A percentile compares a stretch with the other conserved stretches of the same genome.
Conservation (phyloP, 2,888 invertebrate species). For the Heliconius cydno region DNA sequence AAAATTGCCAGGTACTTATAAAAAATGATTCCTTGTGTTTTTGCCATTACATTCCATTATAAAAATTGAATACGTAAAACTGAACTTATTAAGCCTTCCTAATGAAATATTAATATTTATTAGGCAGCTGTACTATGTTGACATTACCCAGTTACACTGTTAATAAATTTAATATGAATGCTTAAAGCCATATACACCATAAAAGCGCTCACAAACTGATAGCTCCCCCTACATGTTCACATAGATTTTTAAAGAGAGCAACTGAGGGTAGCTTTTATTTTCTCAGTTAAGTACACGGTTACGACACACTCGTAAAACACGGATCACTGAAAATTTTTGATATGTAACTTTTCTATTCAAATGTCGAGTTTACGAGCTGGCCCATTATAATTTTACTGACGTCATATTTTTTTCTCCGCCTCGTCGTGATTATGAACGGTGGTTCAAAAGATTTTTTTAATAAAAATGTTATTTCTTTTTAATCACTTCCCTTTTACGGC, state of each 20-base stretch:
- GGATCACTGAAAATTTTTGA: slow-evolving; percentile 84
- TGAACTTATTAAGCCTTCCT: background rate
- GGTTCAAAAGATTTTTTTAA: slow-evolving; percentile 73
- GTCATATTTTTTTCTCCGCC: slow-evolving; percentile 73
- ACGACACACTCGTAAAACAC: slow-evolving; percentile 82
- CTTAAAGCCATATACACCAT: slow-evolving; percentile 36
- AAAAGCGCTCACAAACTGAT: slow-evolving; percentile 43
- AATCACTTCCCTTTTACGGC: slow-evolving; percentile 77
- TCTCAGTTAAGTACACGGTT: slow-evolving; percentile 80
- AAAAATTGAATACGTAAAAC: slow-evolving; percentile 10
- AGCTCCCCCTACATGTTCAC: slow-evolving; percentile 62
- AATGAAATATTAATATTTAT: slow-evolving; percentile 27
- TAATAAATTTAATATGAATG: slow-evolving; percentile 43
- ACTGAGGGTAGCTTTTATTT: slow-evolving; percentile 71
- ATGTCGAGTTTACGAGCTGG: slow-evolving; percentile 76
- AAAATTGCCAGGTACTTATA: too few relatives aligned
- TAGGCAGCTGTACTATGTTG: slow-evolving; percentile 23
- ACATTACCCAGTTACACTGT: slow-evolving; percentile 26
- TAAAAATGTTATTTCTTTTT: slow-evolving; percentile 75
- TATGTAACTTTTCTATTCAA: slow-evolving; percentile 83
- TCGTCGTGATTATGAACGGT: slow-evolving; percentile 73
- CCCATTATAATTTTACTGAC: slow-evolving; percentile 81
- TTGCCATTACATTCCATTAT: slow-evolving; percentile 1
- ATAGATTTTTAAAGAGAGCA: slow-evolving; percentile 70
- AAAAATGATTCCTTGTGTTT: too few relatives aligned